Percentiles rank a stretch among this genome's conserved stretches.
phyloP scores from a whole-genome alignment of 2,888 invertebrate species.

The Chalcosyrphus nemorum region DNA sequence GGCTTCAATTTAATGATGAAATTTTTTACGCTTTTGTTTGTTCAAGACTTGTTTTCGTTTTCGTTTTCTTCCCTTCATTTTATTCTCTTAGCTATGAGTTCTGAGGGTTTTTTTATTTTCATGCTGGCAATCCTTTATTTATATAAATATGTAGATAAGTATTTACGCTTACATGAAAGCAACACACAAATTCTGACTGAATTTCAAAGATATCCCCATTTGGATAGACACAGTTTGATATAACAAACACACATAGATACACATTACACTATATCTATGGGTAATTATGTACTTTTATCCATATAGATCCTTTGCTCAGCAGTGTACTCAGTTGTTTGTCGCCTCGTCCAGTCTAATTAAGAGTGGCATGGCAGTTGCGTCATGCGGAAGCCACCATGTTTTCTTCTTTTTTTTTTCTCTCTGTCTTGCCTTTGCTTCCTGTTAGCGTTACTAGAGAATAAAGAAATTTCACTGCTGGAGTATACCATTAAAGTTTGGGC shows the following conservation, averaged over 20 bases:
- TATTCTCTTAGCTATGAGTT: background rate
- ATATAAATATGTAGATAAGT: no score
- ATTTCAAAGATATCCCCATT: conserved; percentile 10
- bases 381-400: conserved; percentile 45
- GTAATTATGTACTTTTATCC: conserved; percentile 22
- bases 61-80: conserved; percentile 11
- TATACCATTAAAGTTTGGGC: conserved; percentile 14
- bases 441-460: conserved; percentile 22
- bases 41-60: conserved; percentile 38
- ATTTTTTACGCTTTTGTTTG: conserved; percentile 52
- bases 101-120: conserved; percentile 20
- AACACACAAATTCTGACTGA: background rate
- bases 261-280: background rate
- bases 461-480: conserved; percentile 30
- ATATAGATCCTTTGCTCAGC: conserved; percentile 14
- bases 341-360: conserved; percentile 59
- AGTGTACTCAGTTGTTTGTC: conserved; percentile 23
- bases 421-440: background rate
- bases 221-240: conserved; percentile 16
- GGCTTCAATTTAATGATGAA: conserved; percentile 63
- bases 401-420: background rate
- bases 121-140: conserved; percentile 47
- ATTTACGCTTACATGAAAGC: conserved; percentile 12
- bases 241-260: background rate
- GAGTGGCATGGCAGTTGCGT: conserved; percentile 46